Percentiles rank a stretch among this genome's conserved stretches.
Evolutionary conservation across 2,888 invertebrate genomes (phyloP).

Genomic region (Parelbella ahira): DNA sequence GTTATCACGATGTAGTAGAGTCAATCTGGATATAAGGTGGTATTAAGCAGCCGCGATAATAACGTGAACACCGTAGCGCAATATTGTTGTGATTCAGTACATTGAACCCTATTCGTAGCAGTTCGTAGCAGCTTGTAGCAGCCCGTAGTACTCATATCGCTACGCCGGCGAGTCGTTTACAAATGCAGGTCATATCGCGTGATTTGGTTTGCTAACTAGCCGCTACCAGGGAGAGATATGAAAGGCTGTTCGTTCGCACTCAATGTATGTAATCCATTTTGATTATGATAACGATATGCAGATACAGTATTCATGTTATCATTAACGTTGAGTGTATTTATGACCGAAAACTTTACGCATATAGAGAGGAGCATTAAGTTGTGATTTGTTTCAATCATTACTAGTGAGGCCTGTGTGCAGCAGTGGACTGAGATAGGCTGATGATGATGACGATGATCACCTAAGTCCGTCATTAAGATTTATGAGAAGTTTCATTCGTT

Average conservation of each 20-base stretch:
- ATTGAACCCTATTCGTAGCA: neutral
- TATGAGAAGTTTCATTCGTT: no score
- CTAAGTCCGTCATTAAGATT: no score
- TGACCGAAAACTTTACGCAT: no score
- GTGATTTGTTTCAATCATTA: no score
- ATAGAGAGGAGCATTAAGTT: no score
- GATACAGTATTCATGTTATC: no score
- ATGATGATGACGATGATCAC: no score
- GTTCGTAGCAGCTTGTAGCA: conserved; percentile 4
- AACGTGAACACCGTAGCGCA: conserved; percentile 2
- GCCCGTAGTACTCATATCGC: conserved; percentile 4
- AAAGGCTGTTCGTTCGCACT: conserved; percentile 43
- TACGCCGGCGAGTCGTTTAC: conserved; percentile 9
- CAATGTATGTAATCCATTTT: conserved; percentile 43
- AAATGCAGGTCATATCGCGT: conserved; percentile 42
- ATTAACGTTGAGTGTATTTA: no score
- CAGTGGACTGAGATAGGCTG: no score
- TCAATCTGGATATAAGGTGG: conserved; percentile 9
- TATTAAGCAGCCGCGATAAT: conserved; percentile 9
- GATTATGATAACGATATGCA: neutral
- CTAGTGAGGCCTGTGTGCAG: no score
- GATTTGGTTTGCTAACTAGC: conserved; percentile 60
- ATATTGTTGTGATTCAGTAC: conserved; percentile 9
- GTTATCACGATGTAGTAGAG: conserved; percentile 14
- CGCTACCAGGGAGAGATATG: conserved; percentile 43